Evolutionary conservation across 2,797 vertebrate genomes (phyloP), one percentile per base, ranked within the genome.

Genomic region (Enteromius afrohamiltoni): DNA sequence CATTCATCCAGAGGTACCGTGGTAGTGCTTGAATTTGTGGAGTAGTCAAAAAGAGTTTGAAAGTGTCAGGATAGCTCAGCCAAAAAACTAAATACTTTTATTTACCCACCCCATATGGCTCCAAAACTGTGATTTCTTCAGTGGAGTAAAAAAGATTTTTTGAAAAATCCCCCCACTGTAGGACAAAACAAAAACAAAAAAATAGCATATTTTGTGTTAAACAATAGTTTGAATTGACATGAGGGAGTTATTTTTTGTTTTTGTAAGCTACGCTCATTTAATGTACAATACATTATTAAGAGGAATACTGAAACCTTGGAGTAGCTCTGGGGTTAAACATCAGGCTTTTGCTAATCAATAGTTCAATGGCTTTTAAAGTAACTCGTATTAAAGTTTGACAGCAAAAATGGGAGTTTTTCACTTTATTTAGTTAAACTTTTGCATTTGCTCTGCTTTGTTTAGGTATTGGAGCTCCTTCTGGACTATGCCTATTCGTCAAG

Each of bases 401-500:
- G 21, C 34, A 23, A 40, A 55, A 74, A 42, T 17, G 0, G 34
- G 13, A 47, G 17, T 14, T 17, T 47, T 10, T 60, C 40, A 64
- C 4, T 64, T 26, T 64, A 31, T 65, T 26, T 77, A 29, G 40
- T 40, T 77, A 45, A 82, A 42, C 11, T 49, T 45, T 42, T 11
- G 13, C 55, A 31, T 75, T 47, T 65, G 19, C 58, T 77, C 14
- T 68, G 3, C 78, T 17, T 84, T 26, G 65, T 75, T 65, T 82
- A 95, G 88, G 97, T 99, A 69, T 89, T 99, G 85, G 98, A 99
- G 92, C 95, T 99, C 45, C 96, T 99, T 77, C 93, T 99, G 64
- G 98, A 99, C 92, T 99, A 99, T 0, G 98, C 98, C 0, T 99
- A 99, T 90, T 99, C 98, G 0, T 99, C 98, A 29, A 96, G 97